phyloP scores from a whole-genome alignment of 2,113 vertebrate genomes.

The Hippoglossus stenolepis region DNA sequence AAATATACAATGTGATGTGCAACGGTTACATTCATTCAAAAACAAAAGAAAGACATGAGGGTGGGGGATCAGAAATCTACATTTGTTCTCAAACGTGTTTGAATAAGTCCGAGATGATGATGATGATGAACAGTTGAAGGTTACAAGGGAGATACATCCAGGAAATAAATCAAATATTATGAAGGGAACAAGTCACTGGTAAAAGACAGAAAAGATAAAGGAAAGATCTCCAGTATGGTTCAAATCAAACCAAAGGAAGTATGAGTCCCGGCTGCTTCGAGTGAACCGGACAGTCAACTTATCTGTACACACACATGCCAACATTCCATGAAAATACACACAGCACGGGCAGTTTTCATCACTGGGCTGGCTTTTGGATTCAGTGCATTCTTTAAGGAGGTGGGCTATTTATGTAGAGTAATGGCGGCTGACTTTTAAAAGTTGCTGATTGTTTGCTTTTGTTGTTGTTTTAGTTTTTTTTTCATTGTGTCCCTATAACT shows the following conservation, averaged over 20 bases:
- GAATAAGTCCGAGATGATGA: slow-evolving; percentile 60
- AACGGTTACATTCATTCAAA: slow-evolving; percentile 76
- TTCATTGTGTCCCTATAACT: slow-evolving; percentile 69
- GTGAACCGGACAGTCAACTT: slow-evolving; percentile 63
- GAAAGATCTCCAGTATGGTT: slow-evolving; percentile 67
- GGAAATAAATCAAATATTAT: slow-evolving; percentile 61
- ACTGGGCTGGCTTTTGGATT: slow-evolving; percentile 74
- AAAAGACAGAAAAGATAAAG: slow-evolving; percentile 48
- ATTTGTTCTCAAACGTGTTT: slow-evolving; percentile 73
- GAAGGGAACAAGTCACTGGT: slow-evolving; percentile 61
- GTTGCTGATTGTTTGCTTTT: slow-evolving; percentile 69
- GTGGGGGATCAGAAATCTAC: slow-evolving; percentile 36
- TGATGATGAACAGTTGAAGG: slow-evolving; percentile 43
- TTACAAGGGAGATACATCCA: slow-evolving; percentile 72
- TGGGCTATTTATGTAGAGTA: slow-evolving; percentile 60
- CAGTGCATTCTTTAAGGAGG: slow-evolving; percentile 76
- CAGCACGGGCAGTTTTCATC: slow-evolving; percentile 74
- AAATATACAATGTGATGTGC: slow-evolving; percentile 72
- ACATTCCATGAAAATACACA: slow-evolving; percentile 73
- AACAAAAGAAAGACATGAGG: slow-evolving; percentile 44
- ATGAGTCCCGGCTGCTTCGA: slow-evolving; percentile 69
- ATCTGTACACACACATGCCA: slow-evolving; percentile 72
- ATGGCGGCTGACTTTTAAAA: slow-evolving; percentile 48
- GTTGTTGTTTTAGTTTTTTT: no score
- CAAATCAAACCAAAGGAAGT: slow-evolving; percentile 74